Conservation (phyloP, 2,888 invertebrate species). For the Epinotia bilunana region DNA sequence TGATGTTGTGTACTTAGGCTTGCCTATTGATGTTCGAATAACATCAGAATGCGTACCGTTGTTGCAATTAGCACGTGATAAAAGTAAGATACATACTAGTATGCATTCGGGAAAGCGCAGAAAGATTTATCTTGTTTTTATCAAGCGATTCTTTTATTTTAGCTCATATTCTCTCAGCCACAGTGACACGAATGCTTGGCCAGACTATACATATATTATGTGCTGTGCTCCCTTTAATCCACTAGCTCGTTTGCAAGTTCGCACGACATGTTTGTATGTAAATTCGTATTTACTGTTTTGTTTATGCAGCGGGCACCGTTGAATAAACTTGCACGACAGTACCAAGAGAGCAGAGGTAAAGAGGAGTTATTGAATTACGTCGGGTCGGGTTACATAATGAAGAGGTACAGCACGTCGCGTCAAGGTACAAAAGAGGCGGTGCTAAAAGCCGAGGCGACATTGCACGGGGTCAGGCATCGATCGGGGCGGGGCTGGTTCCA, state of each 20-base stretch:
- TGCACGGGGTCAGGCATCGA: conserved; percentile 78
- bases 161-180: background rate
- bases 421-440: conserved; percentile 60
- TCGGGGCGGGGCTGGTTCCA: conserved; percentile 55
- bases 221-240: background rate
- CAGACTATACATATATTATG: background rate
- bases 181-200: conserved; percentile 1
- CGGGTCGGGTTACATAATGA: conserved; percentile 43
- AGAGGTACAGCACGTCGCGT: conserved; percentile 51
- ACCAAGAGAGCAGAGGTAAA: conserved; percentile 30
- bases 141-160: background rate
- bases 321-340: conserved; percentile 25
- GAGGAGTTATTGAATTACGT: conserved; percentile 41
- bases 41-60: background rate
- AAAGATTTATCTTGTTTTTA: background rate
- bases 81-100: background rate
- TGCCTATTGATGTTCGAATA: background rate
- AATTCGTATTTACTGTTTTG: conserved; percentile 5
- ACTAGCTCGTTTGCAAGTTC: conserved; percentile 18
- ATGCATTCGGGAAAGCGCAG: background rate
- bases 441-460: conserved; percentile 69
- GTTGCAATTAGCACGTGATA: background rate
- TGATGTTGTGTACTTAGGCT: background rate
- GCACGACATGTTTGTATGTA: conserved; percentile 6
- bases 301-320: background rate